Evolutionary conservation across 2,888 invertebrate genomes (phyloP).

Genomic region (Monochamus alternatus): DNA sequence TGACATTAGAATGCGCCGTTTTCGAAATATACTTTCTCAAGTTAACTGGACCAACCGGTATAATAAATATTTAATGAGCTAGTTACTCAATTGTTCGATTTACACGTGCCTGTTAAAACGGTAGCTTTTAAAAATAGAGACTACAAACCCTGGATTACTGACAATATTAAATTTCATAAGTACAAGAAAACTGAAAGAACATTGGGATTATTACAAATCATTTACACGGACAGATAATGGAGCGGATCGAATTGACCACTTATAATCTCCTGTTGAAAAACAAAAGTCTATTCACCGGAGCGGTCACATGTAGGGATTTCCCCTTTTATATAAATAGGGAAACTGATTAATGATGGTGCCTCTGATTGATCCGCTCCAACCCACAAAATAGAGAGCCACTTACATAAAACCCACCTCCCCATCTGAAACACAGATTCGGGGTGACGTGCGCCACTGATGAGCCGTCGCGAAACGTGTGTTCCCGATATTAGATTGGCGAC

Average conservation of each 20-base stretch:
- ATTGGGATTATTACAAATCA: background rate
- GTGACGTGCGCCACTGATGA: slow-evolving; percentile 13
- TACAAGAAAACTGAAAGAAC: background rate
- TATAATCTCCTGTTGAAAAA: background rate
- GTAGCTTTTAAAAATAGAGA: background rate
- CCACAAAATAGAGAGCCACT: slow-evolving; percentile 4
- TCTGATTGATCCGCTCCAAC: background rate
- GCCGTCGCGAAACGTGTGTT: slow-evolving; percentile 2
- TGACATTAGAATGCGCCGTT: no score
- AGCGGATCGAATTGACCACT: no score
- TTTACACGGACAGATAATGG: no score
- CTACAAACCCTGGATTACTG: slow-evolving; percentile 14
- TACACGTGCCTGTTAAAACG: slow-evolving; percentile 9
- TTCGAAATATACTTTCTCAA: no score
- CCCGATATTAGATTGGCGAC: slow-evolving; percentile 23
- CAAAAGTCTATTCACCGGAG: background rate
- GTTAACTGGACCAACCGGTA: no score
- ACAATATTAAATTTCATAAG: slow-evolving; percentile 14
- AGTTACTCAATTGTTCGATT: background rate
- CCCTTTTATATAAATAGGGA: background rate
- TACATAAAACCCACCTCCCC: background rate
- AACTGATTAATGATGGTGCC: background rate
- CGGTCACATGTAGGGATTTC: background rate
- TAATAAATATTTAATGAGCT: background rate
- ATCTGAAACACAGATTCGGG: slow-evolving; percentile 1